These are phyloP conservation scores for Atractosteus spatula DNA, from an alignment of 2,113 vertebrate species.

Conservation along the genomic window DNA sequence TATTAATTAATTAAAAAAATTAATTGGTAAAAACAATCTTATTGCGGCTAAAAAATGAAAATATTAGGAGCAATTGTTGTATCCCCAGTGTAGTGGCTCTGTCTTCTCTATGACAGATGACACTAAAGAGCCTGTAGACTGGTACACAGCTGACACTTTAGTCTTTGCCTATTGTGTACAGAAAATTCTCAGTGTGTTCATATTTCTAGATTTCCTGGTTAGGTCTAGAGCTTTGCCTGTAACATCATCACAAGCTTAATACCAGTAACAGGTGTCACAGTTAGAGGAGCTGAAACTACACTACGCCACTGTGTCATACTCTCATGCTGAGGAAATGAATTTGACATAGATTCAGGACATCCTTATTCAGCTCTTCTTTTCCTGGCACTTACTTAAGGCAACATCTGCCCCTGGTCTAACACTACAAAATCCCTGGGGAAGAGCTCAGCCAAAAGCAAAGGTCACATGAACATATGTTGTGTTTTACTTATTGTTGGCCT, in stretches of 20 bases:
- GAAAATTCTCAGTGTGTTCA: constrained; percentile 18
- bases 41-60: too few species aligned
- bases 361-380: constrained; percentile 1
- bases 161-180: neutral
- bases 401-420: constrained; percentile 5
- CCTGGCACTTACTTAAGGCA: neutral
- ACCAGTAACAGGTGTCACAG: constrained; percentile 36
- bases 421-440: neutral
- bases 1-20: too few species aligned
- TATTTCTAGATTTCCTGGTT: constrained; percentile 36
- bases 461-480: constrained; percentile 33
- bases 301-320: neutral
- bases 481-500: constrained; percentile 6
- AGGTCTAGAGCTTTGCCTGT: constrained; percentile 12
- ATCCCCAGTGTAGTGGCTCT: too few species aligned
- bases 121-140: too few species aligned
- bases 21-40: too few species aligned
- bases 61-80: too few species aligned
- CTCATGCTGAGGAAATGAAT: neutral
- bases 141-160: neutral
- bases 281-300: neutral
- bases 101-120: too few species aligned
- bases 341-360: neutral
- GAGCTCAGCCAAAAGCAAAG: neutral
- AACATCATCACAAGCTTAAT: constrained; percentile 30